These are phyloP conservation scores for Euclidia mi DNA, from an alignment of 2,888 invertebrate species.

Conservation along the genomic window DNA sequence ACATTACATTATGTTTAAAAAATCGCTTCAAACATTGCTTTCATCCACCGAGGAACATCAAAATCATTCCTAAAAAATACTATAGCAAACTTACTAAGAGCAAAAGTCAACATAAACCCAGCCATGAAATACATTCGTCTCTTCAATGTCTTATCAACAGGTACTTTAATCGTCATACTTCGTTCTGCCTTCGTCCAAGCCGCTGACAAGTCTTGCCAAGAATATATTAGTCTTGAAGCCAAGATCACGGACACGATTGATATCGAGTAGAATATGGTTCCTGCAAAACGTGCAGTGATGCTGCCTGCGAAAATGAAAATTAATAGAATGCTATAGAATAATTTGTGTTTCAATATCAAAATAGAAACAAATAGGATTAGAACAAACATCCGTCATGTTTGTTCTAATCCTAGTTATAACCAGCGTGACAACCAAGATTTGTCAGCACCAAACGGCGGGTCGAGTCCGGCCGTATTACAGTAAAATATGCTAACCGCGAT, in stretches of 20 bases:
- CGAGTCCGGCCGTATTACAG: too few relatives aligned
- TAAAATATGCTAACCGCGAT: too few relatives aligned
- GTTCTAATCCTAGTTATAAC: too few relatives aligned
- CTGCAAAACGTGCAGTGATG: conserved; percentile 72
- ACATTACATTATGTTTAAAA: too few relatives aligned
- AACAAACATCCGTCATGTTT: too few relatives aligned
- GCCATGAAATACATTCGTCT: conserved; percentile 58
- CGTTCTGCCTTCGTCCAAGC: conserved; percentile 68
- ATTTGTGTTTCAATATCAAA: too few relatives aligned
- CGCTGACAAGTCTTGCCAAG: conserved; percentile 61
- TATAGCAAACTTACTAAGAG: conserved; percentile 58
- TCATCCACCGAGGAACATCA: too few relatives aligned
- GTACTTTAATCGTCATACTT: conserved; percentile 55
- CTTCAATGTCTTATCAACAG: conserved; percentile 61
- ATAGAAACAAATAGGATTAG: too few relatives aligned
- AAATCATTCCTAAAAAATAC: too few relatives aligned
- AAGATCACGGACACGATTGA: conserved; percentile 67
- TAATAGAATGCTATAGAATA: neutral
- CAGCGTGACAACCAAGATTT: too few relatives aligned
- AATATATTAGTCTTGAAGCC: conserved; percentile 63
- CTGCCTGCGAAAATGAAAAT: conserved; percentile 60
- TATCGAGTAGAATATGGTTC: conserved; percentile 76
- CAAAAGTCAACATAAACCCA: conserved; percentile 53
- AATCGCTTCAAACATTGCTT: too few relatives aligned
- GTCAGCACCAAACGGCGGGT: too few relatives aligned